A percentile compares a stretch with the other conserved stretches of the same genome.
Conservation (phyloP, 2,797 vertebrate genomes). For the Phylloscopus collybita region DNA sequence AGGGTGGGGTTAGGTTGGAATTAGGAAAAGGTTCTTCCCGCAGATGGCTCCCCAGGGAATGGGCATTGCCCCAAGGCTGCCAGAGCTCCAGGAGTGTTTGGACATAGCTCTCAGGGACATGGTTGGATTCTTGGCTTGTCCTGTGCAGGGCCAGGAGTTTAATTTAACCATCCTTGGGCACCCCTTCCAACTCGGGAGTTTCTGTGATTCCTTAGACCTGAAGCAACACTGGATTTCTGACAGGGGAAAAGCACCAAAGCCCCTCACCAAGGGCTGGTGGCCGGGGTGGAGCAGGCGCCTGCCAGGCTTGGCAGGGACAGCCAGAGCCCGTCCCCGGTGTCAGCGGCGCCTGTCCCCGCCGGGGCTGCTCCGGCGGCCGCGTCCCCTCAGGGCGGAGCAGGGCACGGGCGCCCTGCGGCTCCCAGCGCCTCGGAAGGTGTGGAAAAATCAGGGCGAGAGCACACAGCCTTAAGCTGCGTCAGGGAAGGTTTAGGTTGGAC, state of each 20-base stretch:
- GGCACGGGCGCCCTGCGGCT: background rate
- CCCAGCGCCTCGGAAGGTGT: background rate
- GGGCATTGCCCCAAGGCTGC: accelerated
- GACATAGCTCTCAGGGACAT: background rate
- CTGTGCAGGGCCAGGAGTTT: background rate
- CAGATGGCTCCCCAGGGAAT: background rate
- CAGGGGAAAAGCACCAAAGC: accelerated
- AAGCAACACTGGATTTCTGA: accelerated
- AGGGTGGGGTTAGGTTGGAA: background rate
- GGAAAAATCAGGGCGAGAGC: background rate
- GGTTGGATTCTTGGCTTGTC: background rate
- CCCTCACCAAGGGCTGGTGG: accelerated
- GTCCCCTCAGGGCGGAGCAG: background rate
- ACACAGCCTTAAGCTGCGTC: background rate
- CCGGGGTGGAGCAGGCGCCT: background rate
- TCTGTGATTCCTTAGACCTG: no score
- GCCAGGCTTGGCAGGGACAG: background rate
- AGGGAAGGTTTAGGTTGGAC: background rate
- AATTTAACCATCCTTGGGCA: no score
- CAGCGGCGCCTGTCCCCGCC: background rate
- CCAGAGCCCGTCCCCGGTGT: accelerated
- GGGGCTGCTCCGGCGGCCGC: background rate
- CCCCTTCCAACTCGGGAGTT: no score
- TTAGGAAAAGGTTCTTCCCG: no score
- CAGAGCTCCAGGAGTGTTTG: background rate